Percentiles rank a stretch among this genome's conserved stretches.
phyloP scores from a whole-genome alignment of 2,888 invertebrate genomes.

The Ectemnius continuus region DNA sequence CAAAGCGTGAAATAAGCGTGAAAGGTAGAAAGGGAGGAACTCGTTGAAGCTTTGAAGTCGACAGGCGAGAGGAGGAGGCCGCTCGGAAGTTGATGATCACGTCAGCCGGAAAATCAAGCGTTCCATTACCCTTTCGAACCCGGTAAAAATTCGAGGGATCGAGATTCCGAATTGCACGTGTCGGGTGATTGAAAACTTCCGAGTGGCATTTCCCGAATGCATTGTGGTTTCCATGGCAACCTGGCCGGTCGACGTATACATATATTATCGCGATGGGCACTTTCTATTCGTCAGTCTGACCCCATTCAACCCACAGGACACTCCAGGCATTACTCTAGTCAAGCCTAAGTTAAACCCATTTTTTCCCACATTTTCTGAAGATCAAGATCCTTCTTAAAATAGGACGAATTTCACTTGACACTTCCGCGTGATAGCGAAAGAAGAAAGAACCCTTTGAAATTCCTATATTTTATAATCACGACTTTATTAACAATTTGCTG shows the following conservation, averaged over 20 bases:
- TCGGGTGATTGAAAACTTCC: slow-evolving; percentile 58
- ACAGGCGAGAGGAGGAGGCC: not conserved
- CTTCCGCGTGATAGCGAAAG: too few relatives aligned
- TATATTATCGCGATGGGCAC: slow-evolving; percentile 47
- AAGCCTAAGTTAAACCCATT: too few relatives aligned
- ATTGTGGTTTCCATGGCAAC: slow-evolving; percentile 18
- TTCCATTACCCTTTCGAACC: slow-evolving; percentile 34
- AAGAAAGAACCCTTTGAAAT: too few relatives aligned
- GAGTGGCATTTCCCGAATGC: slow-evolving; percentile 53
- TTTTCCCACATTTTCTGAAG: too few relatives aligned
- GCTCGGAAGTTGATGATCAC: not conserved
- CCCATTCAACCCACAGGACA: slow-evolving; percentile 43
- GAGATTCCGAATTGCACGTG: slow-evolving; percentile 45
- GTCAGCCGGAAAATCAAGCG: slow-evolving; percentile 32
- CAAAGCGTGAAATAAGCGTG: not conserved
- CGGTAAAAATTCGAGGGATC: slow-evolving; percentile 57
- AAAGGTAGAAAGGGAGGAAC: not conserved
- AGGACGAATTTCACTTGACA: too few relatives aligned
- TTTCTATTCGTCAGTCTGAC: slow-evolving; percentile 49
- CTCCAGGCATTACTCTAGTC: too few relatives aligned
- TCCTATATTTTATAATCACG: too few relatives aligned
- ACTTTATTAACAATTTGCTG: too few relatives aligned
- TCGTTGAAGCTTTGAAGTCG: not conserved
- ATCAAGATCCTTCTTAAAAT: too few relatives aligned
- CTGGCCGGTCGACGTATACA: slow-evolving; percentile 8